phyloP scores from a whole-genome alignment of 2,888 invertebrate genomes.

The Tiliacea aurago region DNA sequence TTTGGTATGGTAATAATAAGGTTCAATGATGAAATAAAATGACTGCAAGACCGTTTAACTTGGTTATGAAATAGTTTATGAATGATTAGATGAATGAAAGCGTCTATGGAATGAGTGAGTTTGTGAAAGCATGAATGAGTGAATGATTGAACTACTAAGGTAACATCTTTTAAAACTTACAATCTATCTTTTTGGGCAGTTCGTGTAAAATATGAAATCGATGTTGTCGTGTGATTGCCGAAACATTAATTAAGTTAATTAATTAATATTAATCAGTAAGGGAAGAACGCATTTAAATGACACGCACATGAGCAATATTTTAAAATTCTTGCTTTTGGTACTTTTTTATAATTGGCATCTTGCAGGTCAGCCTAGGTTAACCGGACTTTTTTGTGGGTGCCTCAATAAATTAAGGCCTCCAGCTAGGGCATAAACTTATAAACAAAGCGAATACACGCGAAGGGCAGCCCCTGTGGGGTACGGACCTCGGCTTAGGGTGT shows the following conservation, averaged over 20 bases:
- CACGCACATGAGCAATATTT: not conserved
- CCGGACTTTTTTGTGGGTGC: no score
- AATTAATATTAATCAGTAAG: not conserved
- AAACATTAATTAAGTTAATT: not conserved
- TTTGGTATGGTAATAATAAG: constrained; percentile 18
- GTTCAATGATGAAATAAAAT: constrained; percentile 10
- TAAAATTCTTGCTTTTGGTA: not conserved
- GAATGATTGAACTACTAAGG: not conserved
- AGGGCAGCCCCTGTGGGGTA: no score
- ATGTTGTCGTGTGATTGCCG: not conserved
- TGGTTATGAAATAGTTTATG: not conserved
- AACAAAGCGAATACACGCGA: no score
- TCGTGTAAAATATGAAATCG: not conserved
- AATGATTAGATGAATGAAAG: not conserved
- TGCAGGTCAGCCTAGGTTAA: no score
- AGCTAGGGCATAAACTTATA: no score
- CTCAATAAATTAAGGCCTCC: no score
- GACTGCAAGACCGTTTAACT: not conserved
- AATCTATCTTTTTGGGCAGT: not conserved
- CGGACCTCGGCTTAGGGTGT: no score
- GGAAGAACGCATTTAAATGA: not conserved
- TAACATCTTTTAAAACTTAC: not conserved
- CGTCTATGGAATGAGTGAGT: not conserved
- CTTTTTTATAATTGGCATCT: no score
- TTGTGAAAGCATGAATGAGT: not conserved